These are phyloP conservation scores for Steinernema khuongi DNA, from an alignment of 1,140 invertebrate genomes.

Conservation along the genomic window DNA sequence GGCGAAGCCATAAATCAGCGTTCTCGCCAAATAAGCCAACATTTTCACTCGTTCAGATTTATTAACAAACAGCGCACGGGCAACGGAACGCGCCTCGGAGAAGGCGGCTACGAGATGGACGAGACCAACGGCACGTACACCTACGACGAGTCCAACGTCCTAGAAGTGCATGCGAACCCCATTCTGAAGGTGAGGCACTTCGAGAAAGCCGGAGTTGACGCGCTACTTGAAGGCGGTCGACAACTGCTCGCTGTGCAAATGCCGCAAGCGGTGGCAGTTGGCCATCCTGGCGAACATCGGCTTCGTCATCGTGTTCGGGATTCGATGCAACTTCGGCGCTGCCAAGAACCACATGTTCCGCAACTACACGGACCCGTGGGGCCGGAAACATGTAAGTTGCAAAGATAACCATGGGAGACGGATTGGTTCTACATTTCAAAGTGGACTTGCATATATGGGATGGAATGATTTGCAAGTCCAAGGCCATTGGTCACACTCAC, in stretches of 20 bases:
- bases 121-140: slow-evolving; percentile 16
- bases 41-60: no score
- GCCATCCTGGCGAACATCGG: slow-evolving; percentile 57
- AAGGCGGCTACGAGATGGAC: slow-evolving; percentile 16
- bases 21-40: no score
- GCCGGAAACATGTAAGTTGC: slow-evolving; percentile 48
- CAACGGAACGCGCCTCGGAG: slow-evolving; percentile 14
- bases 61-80: slow-evolving; percentile 22
- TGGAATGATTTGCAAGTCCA: no score
- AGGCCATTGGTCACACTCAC: no score
- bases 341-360: slow-evolving; percentile 56
- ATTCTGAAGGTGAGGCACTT: slow-evolving; percentile 41
- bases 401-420: no score
- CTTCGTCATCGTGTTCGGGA: slow-evolving; percentile 58
- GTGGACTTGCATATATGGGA: no score
- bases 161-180: slow-evolving; percentile 43
- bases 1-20: neutral
- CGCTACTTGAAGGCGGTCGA: slow-evolving; percentile 44
- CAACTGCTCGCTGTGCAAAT: slow-evolving; percentile 34
- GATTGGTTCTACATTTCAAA: no score
- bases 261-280: slow-evolving; percentile 51
- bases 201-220: neutral
- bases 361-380: slow-evolving; percentile 55
- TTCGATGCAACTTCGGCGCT: slow-evolving; percentile 58
- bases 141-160: slow-evolving; percentile 18